Conservation (phyloP, 2,888 invertebrate species). For the Tricholauxania praeusta region DNA sequence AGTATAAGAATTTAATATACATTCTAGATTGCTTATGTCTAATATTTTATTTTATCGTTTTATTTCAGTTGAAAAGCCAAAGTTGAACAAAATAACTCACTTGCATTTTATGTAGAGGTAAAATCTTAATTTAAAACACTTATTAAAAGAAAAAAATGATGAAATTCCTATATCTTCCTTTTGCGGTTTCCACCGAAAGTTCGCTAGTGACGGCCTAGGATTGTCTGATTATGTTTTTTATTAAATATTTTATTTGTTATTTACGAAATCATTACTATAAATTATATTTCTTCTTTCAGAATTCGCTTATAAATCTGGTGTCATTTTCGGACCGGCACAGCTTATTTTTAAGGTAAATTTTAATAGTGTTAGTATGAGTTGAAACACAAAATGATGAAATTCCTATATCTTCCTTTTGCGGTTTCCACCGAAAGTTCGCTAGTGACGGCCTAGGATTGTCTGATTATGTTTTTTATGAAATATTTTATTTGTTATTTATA, state of each 20-base stretch:
- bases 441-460: conserved; percentile 70
- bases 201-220: conserved; percentile 67
- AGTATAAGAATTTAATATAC: not conserved
- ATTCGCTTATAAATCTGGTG: not conserved
- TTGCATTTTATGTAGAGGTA: not conserved
- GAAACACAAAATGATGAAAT: conserved; percentile 51
- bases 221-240: conserved; percentile 64
- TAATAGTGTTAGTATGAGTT: not conserved
- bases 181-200: conserved; percentile 79
- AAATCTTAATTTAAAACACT: not conserved
- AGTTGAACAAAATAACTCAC: not conserved
- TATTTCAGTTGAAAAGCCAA: not conserved
- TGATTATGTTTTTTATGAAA: conserved; percentile 40
- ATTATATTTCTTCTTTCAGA: not conserved
- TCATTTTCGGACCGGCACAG: not conserved
- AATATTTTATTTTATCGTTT: not conserved
- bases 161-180: conserved; percentile 69
- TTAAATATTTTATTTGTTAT: not conserved
- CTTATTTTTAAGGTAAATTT: not conserved
- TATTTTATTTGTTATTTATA: not conserved
- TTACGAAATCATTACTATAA: not conserved
- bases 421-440: conserved; percentile 75
- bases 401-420: conserved; percentile 73
- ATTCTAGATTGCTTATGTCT: not conserved
- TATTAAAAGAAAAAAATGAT: conserved; percentile 48